Conservation (phyloP, 2,113 vertebrate genomes). For the Ophthalmolycus amberensis region DNA sequence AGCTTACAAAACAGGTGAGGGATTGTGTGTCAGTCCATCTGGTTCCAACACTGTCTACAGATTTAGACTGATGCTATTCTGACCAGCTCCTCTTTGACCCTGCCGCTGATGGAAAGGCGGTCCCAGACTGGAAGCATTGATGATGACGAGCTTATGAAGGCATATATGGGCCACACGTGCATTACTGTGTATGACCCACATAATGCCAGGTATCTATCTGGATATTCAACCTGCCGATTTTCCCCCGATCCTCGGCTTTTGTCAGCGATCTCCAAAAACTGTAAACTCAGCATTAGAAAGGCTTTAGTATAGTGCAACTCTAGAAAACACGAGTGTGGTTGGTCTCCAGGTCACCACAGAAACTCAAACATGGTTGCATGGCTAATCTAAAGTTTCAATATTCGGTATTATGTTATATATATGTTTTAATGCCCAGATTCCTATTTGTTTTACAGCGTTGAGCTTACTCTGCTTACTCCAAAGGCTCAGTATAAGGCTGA, state of each 20-base stretch:
- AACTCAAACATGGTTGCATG: too few species aligned
- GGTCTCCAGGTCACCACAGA: not conserved
- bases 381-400: not conserved
- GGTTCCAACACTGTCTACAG: conserved; percentile 5
- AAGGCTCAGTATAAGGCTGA: not conserved
- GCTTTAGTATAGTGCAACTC: not conserved
- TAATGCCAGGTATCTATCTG: not conserved
- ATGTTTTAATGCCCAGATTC: too few species aligned
- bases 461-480: not conserved
- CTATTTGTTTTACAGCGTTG: too few species aligned
- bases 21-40: conserved; percentile 25
- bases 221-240: not conserved
- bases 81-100: conserved; percentile 47
- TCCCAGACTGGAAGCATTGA: conserved; percentile 3
- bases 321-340: not conserved
- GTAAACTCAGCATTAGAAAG: not conserved
- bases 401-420: not conserved
- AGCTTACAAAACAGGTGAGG: conserved; percentile 62
- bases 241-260: not conserved
- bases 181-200: conserved; percentile 1
- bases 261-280: not conserved
- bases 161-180: conserved; percentile 27
- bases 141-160: not conserved
- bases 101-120: conserved; percentile 6
- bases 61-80: conserved; percentile 55